Percentiles rank a stretch among this genome's conserved stretches.
Conservation (phyloP, 2,797 vertebrate species). For the Xerus rutilus region DNA sequence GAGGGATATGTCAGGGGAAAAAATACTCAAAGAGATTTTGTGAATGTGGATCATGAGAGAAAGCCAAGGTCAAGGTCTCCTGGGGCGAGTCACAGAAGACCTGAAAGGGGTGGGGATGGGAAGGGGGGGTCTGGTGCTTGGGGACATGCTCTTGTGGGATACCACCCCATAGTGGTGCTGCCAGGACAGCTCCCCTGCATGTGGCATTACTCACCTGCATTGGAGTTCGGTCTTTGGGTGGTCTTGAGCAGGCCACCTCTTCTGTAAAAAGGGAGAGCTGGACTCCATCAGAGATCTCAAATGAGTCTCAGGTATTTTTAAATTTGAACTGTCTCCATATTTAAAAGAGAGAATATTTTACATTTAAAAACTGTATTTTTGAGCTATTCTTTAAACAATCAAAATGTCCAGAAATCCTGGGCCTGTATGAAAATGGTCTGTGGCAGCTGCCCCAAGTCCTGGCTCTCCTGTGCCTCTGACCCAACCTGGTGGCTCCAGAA, state of each 20-base stretch:
- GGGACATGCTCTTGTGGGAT: rapidly evolving
- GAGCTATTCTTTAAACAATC: background rate
- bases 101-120: too few relatives aligned
- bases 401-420: background rate
- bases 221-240: background rate
- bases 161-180: rapidly evolving
- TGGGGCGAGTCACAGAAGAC: background rate
- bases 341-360: background rate
- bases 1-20: background rate
- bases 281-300: background rate
- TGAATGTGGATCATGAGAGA: background rate
- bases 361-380: background rate
- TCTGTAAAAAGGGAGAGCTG: background rate
- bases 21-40: background rate
- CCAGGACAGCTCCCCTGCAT: rapidly evolving
- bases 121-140: rapidly evolving
- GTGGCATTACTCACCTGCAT: background rate
- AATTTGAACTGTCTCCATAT: background rate
- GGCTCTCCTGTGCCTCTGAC: background rate
- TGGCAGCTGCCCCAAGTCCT: background rate
- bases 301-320: background rate
- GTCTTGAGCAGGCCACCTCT: background rate
- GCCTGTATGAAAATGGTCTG: background rate
- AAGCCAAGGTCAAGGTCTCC: background rate
- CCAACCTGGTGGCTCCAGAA: rapidly evolving